Percentiles rank a stretch among this genome's conserved stretches.
Evolutionary conservation across 2,888 invertebrate genomes (phyloP).

Genomic region (Drosophila prostipennis): DNA sequence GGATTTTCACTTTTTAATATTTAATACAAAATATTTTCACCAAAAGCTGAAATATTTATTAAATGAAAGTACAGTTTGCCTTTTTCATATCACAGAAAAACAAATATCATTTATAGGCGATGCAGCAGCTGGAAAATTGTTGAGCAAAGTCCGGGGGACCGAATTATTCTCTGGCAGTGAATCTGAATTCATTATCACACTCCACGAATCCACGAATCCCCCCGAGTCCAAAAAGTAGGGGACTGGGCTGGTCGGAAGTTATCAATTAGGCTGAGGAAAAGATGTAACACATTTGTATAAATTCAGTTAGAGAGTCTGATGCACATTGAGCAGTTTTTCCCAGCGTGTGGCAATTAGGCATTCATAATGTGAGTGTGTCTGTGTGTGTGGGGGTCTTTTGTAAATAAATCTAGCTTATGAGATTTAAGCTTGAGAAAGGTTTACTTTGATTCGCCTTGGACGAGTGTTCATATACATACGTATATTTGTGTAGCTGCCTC

Average conservation of each 20-base stretch:
- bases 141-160: conserved; percentile 25
- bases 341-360: conserved; percentile 78
- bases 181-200: conserved; percentile 81
- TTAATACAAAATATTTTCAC: no score
- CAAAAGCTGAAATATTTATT: neutral
- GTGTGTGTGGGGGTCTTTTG: conserved; percentile 57
- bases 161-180: conserved; percentile 74
- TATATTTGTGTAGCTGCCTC: conserved; percentile 7
- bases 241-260: conserved; percentile 72
- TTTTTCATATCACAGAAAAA: conserved; percentile 10
- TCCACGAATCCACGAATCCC: conserved; percentile 3
- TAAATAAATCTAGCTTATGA: conserved; percentile 74
- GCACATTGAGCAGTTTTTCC: conserved; percentile 57
- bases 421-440: conserved; percentile 73
- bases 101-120: neutral
- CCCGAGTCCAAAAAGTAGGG: conserved; percentile 16
- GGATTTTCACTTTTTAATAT: no score
- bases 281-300: conserved; percentile 78
- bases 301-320: conserved; percentile 71
- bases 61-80: conserved; percentile 33
- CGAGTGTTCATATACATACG: no score
- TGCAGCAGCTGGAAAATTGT: conserved; percentile 24
- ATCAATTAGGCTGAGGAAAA: conserved; percentile 76
- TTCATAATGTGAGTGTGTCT: conserved; percentile 27
- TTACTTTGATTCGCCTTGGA: conserved; percentile 65